A percentile compares a stretch with the other conserved stretches of the same genome.
phyloP scores from a whole-genome alignment of 2,113 vertebrate species.

The Agelaius phoeniceus region DNA sequence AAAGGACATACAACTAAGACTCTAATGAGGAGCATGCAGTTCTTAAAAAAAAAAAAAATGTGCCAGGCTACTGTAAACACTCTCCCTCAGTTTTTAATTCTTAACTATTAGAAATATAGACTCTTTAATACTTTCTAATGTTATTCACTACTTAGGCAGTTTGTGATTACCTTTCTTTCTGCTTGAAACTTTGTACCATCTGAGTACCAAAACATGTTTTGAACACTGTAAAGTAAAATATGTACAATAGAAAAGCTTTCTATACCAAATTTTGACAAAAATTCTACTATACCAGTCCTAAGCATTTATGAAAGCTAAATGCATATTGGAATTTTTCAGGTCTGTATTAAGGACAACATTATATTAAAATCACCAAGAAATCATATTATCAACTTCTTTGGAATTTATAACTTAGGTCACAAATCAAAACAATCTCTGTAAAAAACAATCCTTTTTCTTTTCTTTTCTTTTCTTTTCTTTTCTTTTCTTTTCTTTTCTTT shows the following conservation, averaged over 20 bases:
- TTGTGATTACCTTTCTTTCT: background rate
- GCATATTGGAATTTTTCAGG: background rate
- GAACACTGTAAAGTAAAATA: background rate
- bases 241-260: background rate
- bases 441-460: background rate
- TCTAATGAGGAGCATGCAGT: background rate
- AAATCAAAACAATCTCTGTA: background rate
- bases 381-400: background rate
- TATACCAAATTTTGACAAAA: background rate
- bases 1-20: background rate
- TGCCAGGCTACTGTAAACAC: background rate
- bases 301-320: background rate
- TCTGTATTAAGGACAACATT: background rate
- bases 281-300: background rate
- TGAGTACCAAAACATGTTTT: background rate
- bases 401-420: background rate
- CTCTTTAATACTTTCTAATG: background rate
- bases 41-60: background rate
- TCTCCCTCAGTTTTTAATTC: background rate
- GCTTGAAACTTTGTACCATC: background rate
- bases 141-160: background rate
- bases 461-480: too few relatives aligned
- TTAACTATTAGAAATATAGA: background rate
- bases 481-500: background rate
- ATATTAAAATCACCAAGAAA: background rate